Evolutionary conservation across 2,113 vertebrate species (phyloP).

Genomic region (Dasyprocta punctata): DNA sequence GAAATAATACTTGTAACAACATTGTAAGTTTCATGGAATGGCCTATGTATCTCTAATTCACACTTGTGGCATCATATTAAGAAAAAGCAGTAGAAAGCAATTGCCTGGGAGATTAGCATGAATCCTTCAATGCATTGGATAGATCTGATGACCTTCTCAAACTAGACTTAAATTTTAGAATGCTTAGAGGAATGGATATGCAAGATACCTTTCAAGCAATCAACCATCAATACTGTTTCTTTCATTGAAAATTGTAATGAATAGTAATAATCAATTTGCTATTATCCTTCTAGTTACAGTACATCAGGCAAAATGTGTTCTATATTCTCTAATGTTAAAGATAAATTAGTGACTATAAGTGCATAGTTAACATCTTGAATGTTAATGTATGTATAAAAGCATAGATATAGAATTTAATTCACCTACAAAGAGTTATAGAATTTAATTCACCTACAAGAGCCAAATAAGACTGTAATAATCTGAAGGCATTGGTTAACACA

Average conservation of each 20-base stretch:
- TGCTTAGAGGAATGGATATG: background rate
- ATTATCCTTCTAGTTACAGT: background rate
- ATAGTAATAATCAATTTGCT: background rate
- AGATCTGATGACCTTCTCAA: background rate
- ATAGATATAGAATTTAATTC: background rate
- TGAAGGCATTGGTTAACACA: background rate
- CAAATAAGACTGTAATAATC: background rate
- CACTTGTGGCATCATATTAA: background rate
- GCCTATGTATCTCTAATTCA: background rate
- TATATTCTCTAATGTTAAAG: background rate
- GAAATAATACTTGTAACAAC: background rate
- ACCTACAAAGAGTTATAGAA: background rate
- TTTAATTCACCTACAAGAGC: background rate
- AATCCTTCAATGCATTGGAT: background rate
- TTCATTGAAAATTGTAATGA: background rate
- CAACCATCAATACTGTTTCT: background rate
- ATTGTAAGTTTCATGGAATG: background rate
- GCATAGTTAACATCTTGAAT: background rate
- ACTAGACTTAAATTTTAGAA: background rate
- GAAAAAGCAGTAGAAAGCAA: background rate
- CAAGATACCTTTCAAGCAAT: background rate
- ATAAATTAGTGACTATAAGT: background rate
- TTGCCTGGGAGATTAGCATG: background rate
- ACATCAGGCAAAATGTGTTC: background rate
- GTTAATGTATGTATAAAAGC: background rate